phyloP scores from a whole-genome alignment of 2,797 vertebrate species.

The Eremophila alpestris region DNA sequence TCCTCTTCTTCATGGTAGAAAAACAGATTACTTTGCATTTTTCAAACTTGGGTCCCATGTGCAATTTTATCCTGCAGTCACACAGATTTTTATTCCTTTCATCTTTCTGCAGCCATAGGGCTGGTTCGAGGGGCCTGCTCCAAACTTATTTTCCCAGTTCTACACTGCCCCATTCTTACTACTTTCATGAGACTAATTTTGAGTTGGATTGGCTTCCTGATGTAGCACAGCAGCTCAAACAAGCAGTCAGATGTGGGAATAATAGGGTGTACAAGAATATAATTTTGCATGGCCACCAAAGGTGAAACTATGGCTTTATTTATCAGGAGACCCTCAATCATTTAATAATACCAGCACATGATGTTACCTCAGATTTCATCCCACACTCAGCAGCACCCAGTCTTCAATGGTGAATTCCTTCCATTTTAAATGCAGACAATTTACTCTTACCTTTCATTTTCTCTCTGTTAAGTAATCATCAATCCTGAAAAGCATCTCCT shows the following conservation, averaged over 20 bases:
- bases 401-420: background rate
- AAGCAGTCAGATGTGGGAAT: background rate
- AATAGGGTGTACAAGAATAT: background rate
- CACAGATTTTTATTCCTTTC: constrained; percentile 14
- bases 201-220: background rate
- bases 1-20: background rate
- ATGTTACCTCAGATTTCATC: background rate
- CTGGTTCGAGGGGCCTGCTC: background rate
- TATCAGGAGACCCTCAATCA: background rate
- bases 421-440: background rate
- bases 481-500: background rate
- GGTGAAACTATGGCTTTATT: background rate
- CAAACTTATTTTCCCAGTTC: background rate
- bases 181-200: background rate
- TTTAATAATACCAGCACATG: background rate
- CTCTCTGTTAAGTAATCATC: background rate
- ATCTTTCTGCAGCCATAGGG: constrained; percentile 37
- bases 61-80: constrained; percentile 1
- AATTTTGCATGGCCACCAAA: background rate
- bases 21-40: constrained; percentile 44
- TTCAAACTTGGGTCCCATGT: constrained; percentile 29
- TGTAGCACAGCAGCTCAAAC: background rate
- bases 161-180: background rate
- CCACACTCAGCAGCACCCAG: background rate
- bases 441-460: background rate